Percentiles rank a stretch among this genome's conserved stretches.
phyloP scores from a whole-genome alignment of 2,888 invertebrate genomes.

The Hemithea aestivaria region DNA sequence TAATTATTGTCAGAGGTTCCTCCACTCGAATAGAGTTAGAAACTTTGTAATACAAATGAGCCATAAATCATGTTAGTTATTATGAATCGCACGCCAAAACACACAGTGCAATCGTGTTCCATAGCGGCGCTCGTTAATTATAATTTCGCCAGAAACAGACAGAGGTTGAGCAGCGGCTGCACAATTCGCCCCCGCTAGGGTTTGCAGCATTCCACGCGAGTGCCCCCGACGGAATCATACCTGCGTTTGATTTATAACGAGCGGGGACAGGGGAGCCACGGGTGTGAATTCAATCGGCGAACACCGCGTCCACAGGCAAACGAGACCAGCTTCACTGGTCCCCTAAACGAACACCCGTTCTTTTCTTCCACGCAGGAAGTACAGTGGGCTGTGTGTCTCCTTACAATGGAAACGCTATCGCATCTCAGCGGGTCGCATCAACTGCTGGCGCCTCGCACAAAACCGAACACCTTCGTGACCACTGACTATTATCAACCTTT shows the following conservation, averaged over 20 bases:
- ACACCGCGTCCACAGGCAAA: conserved; percentile 51
- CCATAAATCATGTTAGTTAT: conserved; percentile 13
- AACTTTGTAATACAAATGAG: conserved; percentile 13
- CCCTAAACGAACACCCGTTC: conserved; percentile 29
- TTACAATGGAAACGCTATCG: conserved; percentile 48
- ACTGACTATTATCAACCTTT: conserved; percentile 65
- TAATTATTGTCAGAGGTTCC: conserved; percentile 33
- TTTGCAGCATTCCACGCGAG: conserved; percentile 56
- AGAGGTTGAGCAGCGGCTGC: conserved; percentile 21
- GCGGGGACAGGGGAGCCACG: conserved; percentile 63
- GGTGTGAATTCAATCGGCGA: conserved; percentile 69
- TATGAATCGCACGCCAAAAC: conserved; percentile 15
- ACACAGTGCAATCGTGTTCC: conserved; percentile 14
- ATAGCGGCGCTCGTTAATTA: conserved; percentile 34
- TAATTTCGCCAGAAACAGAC: conserved; percentile 36
- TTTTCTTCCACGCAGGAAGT: conserved; percentile 20
- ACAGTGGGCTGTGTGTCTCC: conserved; percentile 29
- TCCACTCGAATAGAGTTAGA: conserved; percentile 21
- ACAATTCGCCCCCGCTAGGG: conserved; percentile 46
- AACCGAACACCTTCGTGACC: conserved; percentile 65
- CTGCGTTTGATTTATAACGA: conserved; percentile 77
- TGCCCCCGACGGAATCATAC: conserved; percentile 66
- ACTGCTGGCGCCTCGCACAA: conserved; percentile 66
- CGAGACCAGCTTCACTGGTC: conserved; percentile 42
- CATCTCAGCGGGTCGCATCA: conserved; percentile 65